These are phyloP conservation scores for Ostrea denselamellosa DNA, from an alignment of 1,140 invertebrate species.

Conservation along the genomic window DNA sequence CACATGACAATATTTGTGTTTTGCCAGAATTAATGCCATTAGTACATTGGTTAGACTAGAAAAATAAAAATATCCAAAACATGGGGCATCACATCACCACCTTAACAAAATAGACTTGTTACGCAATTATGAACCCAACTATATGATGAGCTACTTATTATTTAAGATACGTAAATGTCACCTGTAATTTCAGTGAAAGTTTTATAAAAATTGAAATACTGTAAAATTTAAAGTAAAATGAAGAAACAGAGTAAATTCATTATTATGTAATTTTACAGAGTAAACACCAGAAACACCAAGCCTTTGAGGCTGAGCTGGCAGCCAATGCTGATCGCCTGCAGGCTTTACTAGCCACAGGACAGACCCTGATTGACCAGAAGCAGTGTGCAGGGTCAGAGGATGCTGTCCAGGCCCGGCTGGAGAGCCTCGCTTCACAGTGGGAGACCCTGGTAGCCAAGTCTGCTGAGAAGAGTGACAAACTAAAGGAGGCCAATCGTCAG, in stretches of 20 bases:
- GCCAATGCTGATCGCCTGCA: conserved; percentile 99
- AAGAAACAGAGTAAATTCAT: background rate
- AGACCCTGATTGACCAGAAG: conserved; percentile 82
- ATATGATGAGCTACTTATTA: too few relatives aligned
- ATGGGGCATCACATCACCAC: too few relatives aligned
- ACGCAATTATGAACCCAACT: too few relatives aligned
- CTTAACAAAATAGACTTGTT: too few relatives aligned
- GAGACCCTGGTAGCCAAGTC: conserved; percentile 98
- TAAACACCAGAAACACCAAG: conserved; percentile 99
- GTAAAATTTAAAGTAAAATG: background rate
- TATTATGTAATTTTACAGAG: conserved; percentile 70
- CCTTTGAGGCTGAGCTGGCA: conserved; percentile 98
- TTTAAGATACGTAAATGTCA: too few relatives aligned
- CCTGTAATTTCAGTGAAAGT: too few relatives aligned
- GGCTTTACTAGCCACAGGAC: conserved; percentile 95
- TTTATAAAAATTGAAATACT: too few relatives aligned
- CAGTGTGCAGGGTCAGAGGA: conserved; percentile 81
- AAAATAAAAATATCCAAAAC: too few relatives aligned
- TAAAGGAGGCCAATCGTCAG: conserved; percentile 99
- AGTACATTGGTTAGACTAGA: too few relatives aligned
- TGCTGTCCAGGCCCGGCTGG: conserved; percentile 85
- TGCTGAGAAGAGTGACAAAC: conserved; percentile 97
- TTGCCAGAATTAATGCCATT: too few relatives aligned
- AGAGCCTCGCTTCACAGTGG: conserved; percentile 98
- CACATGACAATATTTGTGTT: too few relatives aligned